Conservation (phyloP, 1,140 invertebrate genomes). For the Zaprionus lachaisei region DNA sequence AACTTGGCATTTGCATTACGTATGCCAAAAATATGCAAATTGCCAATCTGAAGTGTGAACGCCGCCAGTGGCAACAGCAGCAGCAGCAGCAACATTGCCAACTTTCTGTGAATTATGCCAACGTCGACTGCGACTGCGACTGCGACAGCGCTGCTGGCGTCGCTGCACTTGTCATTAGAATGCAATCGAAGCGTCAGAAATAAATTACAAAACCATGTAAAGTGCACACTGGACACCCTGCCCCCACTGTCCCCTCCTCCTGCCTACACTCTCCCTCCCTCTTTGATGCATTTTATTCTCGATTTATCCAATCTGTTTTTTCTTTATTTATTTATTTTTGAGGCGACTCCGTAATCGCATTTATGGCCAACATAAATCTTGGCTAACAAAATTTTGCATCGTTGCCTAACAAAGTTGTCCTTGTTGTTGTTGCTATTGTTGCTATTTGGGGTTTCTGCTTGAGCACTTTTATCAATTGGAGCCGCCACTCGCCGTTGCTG, state of each 20-base stretch:
- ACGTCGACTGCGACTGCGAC: not conserved
- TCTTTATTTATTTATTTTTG: constrained; percentile 69
- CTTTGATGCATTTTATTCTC: constrained; percentile 5
- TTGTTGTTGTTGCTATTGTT: constrained; percentile 39
- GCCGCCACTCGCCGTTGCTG: constrained; percentile 38
- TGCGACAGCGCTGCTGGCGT: constrained; percentile 19
- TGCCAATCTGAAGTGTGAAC: constrained; percentile 79
- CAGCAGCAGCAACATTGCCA: constrained; percentile 27
- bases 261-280: not conserved
- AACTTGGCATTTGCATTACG: constrained; percentile 60
- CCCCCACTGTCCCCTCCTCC: not conserved
- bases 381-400: constrained; percentile 67
- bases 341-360: constrained; percentile 72
- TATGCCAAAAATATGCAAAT: constrained; percentile 82
- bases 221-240: constrained; percentile 73
- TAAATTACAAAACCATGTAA: constrained; percentile 81
- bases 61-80: constrained; percentile 67
- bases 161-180: constrained; percentile 79
- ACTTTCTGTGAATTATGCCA: constrained; percentile 50
- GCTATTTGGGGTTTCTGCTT: constrained; percentile 36
- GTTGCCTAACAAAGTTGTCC: constrained; percentile 73
- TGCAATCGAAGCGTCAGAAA: constrained; percentile 80
- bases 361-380: constrained; percentile 81
- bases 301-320: constrained; percentile 11
- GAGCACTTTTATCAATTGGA: constrained; percentile 62